phyloP scores from a whole-genome alignment of 2,888 invertebrate genomes.

The Ypsolopha scabrella region DNA sequence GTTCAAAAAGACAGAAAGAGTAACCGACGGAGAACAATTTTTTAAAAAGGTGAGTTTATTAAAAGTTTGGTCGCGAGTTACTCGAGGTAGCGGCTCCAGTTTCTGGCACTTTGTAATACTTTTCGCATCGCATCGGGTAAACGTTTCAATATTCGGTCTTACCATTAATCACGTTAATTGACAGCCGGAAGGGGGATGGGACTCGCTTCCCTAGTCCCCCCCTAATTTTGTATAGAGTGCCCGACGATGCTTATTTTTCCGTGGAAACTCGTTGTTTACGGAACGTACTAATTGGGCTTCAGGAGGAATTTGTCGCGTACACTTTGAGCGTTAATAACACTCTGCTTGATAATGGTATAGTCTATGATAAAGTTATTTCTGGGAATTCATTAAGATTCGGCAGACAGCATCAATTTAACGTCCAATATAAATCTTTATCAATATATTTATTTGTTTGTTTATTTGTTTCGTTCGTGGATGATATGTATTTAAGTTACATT shows the following conservation, averaged over 20 bases:
- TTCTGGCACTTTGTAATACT: conserved; percentile 46
- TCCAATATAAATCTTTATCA: no score
- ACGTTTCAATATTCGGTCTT: conserved; percentile 63
- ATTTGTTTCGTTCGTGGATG: no score
- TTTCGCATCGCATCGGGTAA: conserved; percentile 55
- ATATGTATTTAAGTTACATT: no score
- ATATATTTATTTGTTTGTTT: no score
- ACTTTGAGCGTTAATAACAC: background rate
- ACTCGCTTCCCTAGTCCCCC: conserved; percentile 17
- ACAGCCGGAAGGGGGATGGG: conserved; percentile 41
- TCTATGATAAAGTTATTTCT: no score
- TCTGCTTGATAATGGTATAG: conserved; percentile 10
- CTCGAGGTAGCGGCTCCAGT: conserved; percentile 18
- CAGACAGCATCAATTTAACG: background rate
- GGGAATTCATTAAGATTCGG: background rate
- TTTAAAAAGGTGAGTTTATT: conserved; percentile 30
- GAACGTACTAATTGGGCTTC: conserved; percentile 1
- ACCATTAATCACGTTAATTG: conserved; percentile 68
- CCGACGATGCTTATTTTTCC: conserved; percentile 3
- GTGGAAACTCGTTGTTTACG: conserved; percentile 1
- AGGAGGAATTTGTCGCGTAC: background rate
- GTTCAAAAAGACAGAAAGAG: conserved; percentile 1
- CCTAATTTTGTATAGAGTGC: conserved; percentile 10
- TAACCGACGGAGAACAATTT: background rate
- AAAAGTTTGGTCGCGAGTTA: conserved; percentile 36